Evolutionary conservation across 2,888 invertebrate genomes (phyloP), one percentile per base, ranked within the genome.

Genomic region (Crocallis elinguaria): DNA sequence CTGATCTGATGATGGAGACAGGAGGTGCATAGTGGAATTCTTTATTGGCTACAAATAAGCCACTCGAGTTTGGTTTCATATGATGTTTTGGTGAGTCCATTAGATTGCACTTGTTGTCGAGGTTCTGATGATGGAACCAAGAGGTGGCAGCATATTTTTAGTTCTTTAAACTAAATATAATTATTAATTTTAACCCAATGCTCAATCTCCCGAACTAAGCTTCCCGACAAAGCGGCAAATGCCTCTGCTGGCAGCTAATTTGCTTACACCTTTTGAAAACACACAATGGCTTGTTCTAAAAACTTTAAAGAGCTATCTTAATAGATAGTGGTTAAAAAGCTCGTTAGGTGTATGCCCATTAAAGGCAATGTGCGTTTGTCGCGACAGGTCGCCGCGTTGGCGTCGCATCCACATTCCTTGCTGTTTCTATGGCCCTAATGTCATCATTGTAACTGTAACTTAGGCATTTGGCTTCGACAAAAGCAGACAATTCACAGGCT

Each of bases 361-460:
- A 79, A 68, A 66, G 60, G 60, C 45, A 49, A 57, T 17, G 44
- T 49, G 49, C 45, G 33, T 53, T 42, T 60, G 68, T 63, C 58
- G 57, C 63, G 52, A 45, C 39, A 30, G 39, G 37, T 50, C 60
- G 66, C 57, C 59, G 62, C 55, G 64, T 60, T 64, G 50, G 64
- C 58, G 60, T 60, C 58, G 56, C 66, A 67, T 68, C 68, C 59
- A 64, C 74, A 79, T 80, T 77, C 77, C 73, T 68, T 56, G 66
- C 72, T 62, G 71, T 71, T 67, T 71, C 69, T 71, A 61, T 61
- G 71, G 62, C 57, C 70, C 73, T 79, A 77, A 79, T 77, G 76
- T 66, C 71, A 67, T 68, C 75, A 77, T 76, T 75, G 67, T 79
- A 81, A 82, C 81, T 73, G 82, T 81, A 71, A 54, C 56, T 59